Base-by-base conservation (phyloP, 1,140 invertebrate genomes). In the Ceratosolen fusciceps region DNA sequence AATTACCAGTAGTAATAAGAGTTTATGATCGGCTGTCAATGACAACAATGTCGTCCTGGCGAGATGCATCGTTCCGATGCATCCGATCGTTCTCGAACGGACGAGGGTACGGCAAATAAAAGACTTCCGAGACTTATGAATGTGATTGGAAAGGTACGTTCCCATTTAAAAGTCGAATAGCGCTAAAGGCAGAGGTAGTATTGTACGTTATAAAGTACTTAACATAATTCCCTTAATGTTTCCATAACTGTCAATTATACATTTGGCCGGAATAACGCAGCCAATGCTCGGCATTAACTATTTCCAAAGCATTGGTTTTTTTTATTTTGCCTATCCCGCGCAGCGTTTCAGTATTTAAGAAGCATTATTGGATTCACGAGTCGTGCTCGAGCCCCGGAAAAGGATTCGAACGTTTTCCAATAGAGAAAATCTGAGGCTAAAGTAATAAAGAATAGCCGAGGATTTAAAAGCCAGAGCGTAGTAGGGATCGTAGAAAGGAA, bases 401-500 rank as follows among this genome's bases (percentile, higher is more conserved):
- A 26, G 14, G 10, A 68, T 19, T 21, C 31, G 21, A 0, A 31
- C 19, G 37, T 58, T 74, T 43, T 62, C 37, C 9, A 10, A 24
- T 43, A 31, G 37, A 2, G 56, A 74, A 74, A 60, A 29, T 39
- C 26, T 24, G 37, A 60, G 4, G 24, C 37, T 34, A 49, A 24
- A 37, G 39, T 75, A 62, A 75, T 75, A 65, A 75, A 65, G 74
- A 34, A 75, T 75, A 62, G 21, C 56, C 16, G 5, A 4, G 52
- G 47, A 75, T 39, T 67, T 52, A 34, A 75, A 52, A 54, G 39
- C 1, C 56, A 16, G 56, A 47, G n/a, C 47, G 37, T 70, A n/a
- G n/a, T n/a, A 70, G 29, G 14, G 31, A 77, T 31, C 58, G 68
- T 77, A 77, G 75, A 77, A 77, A 77, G 65, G 74, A 68, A 77